A percentile compares a stretch with the other conserved stretches of the same genome.
Conservation (phyloP, 2,113 vertebrate species). For the Thunnus thynnus region DNA sequence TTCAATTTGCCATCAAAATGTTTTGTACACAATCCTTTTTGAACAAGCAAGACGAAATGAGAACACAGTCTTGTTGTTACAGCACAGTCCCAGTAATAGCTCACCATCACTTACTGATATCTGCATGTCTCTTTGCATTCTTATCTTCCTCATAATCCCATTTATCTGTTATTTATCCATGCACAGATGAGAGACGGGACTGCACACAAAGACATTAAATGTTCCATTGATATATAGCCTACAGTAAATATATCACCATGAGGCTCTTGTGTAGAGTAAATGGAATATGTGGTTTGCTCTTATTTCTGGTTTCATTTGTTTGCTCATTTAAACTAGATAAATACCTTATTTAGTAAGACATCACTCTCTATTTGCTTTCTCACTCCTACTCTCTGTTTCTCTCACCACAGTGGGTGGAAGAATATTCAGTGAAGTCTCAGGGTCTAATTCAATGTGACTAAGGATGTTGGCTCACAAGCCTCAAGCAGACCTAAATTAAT, state of each 20-base stretch:
- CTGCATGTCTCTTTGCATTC: conserved; percentile 4
- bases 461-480: conserved; percentile 35
- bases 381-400: conserved; percentile 33
- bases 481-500: conserved; percentile 50
- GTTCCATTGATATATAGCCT: not conserved
- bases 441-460: conserved; percentile 57
- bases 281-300: not conserved
- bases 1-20: too few species aligned
- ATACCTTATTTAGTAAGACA: conserved; percentile 4
- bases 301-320: not conserved
- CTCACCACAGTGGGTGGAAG: conserved; percentile 37
- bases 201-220: not conserved
- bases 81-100: not conserved
- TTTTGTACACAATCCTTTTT: too few species aligned
- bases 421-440: conserved; percentile 11
- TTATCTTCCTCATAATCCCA: not conserved
- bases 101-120: conserved; percentile 3
- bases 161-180: conserved; percentile 15
- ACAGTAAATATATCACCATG: not conserved
- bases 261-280: not conserved
- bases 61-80: not conserved
- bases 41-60: too few species aligned
- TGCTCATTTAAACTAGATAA: not conserved
- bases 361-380: conserved; percentile 35
- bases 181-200: not conserved